Base-by-base conservation (phyloP, 2,888 invertebrate genomes). In the Leptopilina myrica region DNA sequence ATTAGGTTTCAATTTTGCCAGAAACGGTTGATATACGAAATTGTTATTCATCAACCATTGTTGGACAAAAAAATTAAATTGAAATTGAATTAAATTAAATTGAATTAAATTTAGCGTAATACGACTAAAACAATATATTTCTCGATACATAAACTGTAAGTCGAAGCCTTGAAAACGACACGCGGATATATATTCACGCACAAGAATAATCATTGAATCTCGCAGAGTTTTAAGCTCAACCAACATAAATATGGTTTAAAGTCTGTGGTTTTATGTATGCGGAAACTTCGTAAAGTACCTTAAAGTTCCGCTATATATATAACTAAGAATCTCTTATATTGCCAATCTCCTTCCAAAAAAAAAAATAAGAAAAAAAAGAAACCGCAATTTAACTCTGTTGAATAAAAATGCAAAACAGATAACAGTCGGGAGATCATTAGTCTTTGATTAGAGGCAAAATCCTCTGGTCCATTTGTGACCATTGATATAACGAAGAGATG, bases 331-430 rank as follows among this genome's bases (percentile, higher is more conserved):
- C 12, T 64, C 33, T 64, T 64, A 64, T 20, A n/a, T 26, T 33
- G 7, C 9, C 8, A 33, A 14, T 11, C 33, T 33, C 49, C 49
- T 49, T 12, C 33, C 33, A 33, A 40, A 4, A 12, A 26, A 73
- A 73, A 5, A 8, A 7, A 43, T 7, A 43, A 43, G 5, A 5
- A 43, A 43, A 43, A 43, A 8, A 43, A 43, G 33, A 33, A 33
- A 33, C 8, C n/a, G n/a, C n/a, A 15, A 59, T 59, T 15, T 59
- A 15, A n/a, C 4, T n/a, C 8, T 8, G n/a, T 33, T 14, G 12
- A 53, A 26, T 49, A 33, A 73, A 73, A 73, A 33, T 73, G n/a
- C 33, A 56, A 33, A 56, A 73, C 56, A 56, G 73, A 73, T 56
- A 73, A 53, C 7, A 56, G 33, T 56, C 26, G 33, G 8, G 69